These are phyloP conservation scores for Macrosteles quadrilineatus DNA, from an alignment of 1,140 invertebrate genomes.

Conservation along the genomic window DNA sequence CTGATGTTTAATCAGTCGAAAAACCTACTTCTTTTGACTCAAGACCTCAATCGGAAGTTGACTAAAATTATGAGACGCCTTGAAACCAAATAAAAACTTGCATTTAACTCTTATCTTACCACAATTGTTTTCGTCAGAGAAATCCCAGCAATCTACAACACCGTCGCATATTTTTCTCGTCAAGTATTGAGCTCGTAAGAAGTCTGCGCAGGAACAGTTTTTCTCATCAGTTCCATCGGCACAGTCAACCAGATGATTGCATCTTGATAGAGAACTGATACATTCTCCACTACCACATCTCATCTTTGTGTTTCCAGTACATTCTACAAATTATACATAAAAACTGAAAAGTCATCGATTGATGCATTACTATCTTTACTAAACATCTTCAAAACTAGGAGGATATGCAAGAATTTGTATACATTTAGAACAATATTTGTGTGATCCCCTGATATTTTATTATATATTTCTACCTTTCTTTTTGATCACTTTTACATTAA, in stretches of 20 bases:
- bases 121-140: slow-evolving; percentile 75
- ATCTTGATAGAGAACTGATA: slow-evolving; percentile 64
- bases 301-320: slow-evolving; percentile 54
- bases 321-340: slow-evolving; percentile 47
- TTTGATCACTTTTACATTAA: too few relatives aligned
- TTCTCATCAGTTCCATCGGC: slow-evolving; percentile 69
- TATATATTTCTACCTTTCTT: too few relatives aligned
- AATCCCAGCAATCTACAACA: slow-evolving; percentile 76
- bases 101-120: too few relatives aligned
- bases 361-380: slow-evolving; percentile 43
- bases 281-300: slow-evolving; percentile 67
- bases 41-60: too few relatives aligned
- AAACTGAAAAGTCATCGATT: slow-evolving; percentile 15
- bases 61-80: too few relatives aligned
- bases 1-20: too few relatives aligned
- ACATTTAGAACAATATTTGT: too few relatives aligned
- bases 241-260: slow-evolving; percentile 76
- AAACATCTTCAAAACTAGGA: too few relatives aligned
- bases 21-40: too few relatives aligned
- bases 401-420: too few relatives aligned
- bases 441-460: too few relatives aligned
- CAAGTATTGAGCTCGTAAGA: slow-evolving; percentile 66
- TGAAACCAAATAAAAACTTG: too few relatives aligned
- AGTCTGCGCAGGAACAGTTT: slow-evolving; percentile 76
- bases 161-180: slow-evolving; percentile 80